These are phyloP conservation scores for Dryoscopus gambensis DNA, from an alignment of 2,113 vertebrate species.

Conservation along the genomic window DNA sequence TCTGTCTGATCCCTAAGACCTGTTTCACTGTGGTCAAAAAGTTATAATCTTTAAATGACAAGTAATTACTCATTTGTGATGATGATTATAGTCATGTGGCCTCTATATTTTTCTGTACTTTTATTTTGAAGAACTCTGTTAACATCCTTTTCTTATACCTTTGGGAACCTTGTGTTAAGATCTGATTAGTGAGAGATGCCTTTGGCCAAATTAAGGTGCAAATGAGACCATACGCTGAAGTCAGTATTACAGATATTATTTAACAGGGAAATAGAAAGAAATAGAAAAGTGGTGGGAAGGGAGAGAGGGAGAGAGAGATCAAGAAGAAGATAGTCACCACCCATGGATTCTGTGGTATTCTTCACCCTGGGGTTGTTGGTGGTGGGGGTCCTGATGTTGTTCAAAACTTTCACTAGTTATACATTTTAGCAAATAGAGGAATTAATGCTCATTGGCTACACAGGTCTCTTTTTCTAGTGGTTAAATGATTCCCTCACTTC, in stretches of 20 bases:
- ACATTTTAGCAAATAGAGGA: neutral
- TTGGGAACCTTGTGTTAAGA: neutral
- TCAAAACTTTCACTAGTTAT: neutral
- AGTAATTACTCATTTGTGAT: neutral
- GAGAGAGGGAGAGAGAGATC: neutral
- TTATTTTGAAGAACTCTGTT: neutral
- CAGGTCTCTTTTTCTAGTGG: neutral
- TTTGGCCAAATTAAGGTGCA: neutral
- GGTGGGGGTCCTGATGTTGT: neutral
- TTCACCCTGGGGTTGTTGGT: neutral
- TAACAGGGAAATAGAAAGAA: neutral
- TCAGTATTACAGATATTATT: neutral
- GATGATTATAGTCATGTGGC: neutral
- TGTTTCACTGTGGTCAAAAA: neutral
- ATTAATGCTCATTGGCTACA: neutral
- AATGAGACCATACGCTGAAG: neutral
- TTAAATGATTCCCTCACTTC: neutral
- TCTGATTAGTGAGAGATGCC: too few species aligned
- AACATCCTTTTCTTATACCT: neutral
- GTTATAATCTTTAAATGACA: neutral
- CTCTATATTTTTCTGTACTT: neutral
- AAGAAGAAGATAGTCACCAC: neutral
- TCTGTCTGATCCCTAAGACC: neutral
- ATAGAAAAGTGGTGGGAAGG: neutral
- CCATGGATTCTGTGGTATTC: neutral